Conservation (phyloP, 1,140 invertebrate genomes). For the Panagrolaimus sp. region DNA sequence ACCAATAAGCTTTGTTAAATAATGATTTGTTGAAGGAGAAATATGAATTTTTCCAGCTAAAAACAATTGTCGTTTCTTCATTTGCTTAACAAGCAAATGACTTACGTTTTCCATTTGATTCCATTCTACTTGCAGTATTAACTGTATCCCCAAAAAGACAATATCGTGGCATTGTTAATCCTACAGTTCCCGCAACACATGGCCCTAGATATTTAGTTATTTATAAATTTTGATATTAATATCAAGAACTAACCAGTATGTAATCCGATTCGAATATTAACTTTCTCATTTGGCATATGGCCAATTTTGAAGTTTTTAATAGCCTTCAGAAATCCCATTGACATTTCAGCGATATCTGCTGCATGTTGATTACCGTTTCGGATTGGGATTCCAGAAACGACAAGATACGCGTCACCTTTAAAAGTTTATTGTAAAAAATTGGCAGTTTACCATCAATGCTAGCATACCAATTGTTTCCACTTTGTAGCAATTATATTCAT, state of each 20-base stretch:
- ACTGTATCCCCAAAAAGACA: slow-evolving; percentile 67
- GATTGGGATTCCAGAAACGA: slow-evolving; percentile 64
- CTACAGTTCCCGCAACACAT: slow-evolving; percentile 76
- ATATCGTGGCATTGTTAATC: slow-evolving; percentile 78
- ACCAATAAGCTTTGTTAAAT: slow-evolving; percentile 31
- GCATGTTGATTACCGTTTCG: slow-evolving; percentile 65
- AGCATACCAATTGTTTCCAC: slow-evolving; percentile 60
- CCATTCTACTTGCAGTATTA: slow-evolving; percentile 64
- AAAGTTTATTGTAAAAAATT: background rate
- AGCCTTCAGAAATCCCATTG: slow-evolving; percentile 56
- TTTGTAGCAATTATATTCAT: slow-evolving; percentile 73
- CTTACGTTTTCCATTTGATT: slow-evolving; percentile 61
- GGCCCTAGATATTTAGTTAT: slow-evolving; percentile 61
- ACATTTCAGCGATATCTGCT: slow-evolving; percentile 63
- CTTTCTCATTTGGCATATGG: slow-evolving; percentile 16
- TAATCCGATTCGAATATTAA: slow-evolving; percentile 10
- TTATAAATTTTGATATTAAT: no score
- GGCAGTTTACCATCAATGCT: background rate
- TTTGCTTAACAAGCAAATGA: background rate
- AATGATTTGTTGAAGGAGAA: slow-evolving; percentile 37
- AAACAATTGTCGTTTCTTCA: background rate
- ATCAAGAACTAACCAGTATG: slow-evolving; percentile 45
- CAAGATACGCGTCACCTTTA: slow-evolving; percentile 68
- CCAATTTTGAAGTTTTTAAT: slow-evolving; percentile 12
- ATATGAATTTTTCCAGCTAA: slow-evolving; percentile 42